These are phyloP conservation scores for Pterostichus madidus DNA, from an alignment of 2,888 invertebrate species.

Conservation along the genomic window DNA sequence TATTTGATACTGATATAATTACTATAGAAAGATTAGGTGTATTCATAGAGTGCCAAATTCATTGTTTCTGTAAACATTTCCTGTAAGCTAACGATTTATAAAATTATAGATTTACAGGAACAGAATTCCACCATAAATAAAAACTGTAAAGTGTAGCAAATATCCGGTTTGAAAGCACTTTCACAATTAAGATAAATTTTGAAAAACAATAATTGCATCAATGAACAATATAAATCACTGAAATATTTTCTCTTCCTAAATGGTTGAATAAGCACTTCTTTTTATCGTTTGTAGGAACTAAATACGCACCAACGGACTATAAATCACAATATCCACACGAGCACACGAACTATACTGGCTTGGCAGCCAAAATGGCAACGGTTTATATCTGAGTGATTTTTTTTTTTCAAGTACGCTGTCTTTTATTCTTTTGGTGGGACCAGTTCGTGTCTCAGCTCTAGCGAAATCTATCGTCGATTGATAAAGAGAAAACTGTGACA, in stretches of 20 bases:
- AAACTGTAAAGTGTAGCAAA: neutral
- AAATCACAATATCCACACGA: constrained; percentile 10
- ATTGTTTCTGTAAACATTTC: too few species aligned
- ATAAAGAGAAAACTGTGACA: constrained; percentile 57
- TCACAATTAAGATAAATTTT: constrained; percentile 1
- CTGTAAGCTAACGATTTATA: too few species aligned
- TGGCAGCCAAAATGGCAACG: neutral
- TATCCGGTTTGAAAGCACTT: constrained; percentile 13
- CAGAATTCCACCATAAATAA: too few species aligned
- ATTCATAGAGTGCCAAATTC: too few species aligned
- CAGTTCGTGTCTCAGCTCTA: constrained; percentile 40
- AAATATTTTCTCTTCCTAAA: constrained; percentile 16
- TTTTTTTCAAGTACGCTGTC: constrained; percentile 22
- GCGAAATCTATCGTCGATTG: constrained; percentile 17
- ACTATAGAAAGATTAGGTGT: too few species aligned
- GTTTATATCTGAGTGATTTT: constrained; percentile 33
- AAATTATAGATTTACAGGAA: too few species aligned
- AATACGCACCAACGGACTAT: constrained; percentile 35
- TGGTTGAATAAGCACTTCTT: constrained; percentile 7
- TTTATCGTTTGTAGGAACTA: neutral
- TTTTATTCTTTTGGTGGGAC: constrained; percentile 51
- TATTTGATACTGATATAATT: too few species aligned
- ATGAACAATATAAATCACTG: constrained; percentile 27
- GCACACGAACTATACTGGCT: constrained; percentile 25
- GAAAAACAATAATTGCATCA: constrained; percentile 8